Base-by-base conservation (phyloP, 2,888 invertebrate species). In the Tyria jacobaeae region DNA sequence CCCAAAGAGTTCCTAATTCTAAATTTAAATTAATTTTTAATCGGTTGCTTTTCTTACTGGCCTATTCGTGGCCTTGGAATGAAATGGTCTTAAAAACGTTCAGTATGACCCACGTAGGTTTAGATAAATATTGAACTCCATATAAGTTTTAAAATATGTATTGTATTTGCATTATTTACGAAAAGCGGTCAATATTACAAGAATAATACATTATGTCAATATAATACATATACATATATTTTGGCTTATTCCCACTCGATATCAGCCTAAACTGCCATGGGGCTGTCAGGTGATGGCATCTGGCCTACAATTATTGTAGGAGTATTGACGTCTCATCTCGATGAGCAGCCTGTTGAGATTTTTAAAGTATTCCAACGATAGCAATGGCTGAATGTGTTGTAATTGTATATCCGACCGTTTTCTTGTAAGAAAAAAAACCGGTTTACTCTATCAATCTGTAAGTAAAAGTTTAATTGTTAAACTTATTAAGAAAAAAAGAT, bases 321-420 rank as follows among this genome's bases (percentile, higher is more conserved):
- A 85, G 84, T 87, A 89, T 87, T 86, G 90, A 91, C 89, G 90
- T 82, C 84, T 25, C 48, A 71, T 73, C 75, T 76, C 80, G 70
- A 79, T 80, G 76, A 81, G 85, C 82, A 82, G 83, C 76, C 82
- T 85, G 79, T 76, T 79, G 84, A 84, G 80, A 85, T 52, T 60
- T 41, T 85, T 84, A 79, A 79, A 77, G 70, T 73, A 76, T 68
- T 21, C 21, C 12, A 44, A 57, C 39, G 39, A 25, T n/a, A 65
- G 57, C 57, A 69, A 65, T 70, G 62, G 64, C 17, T 48, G 24
- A 48, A 37, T 21, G 54, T 54, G n/a, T 49, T 60, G 48, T 53
- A n/a, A 31, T 31, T 50, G 21, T 37, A 48, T 48, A 9, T 14
- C 21, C 53, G 39, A 17, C 14, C 24, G 21, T 57, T 27, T 62